Percentiles rank a stretch among this genome's conserved stretches.
Evolutionary conservation across 2,797 vertebrate species (phyloP).

Genomic region (Karalla daura): DNA sequence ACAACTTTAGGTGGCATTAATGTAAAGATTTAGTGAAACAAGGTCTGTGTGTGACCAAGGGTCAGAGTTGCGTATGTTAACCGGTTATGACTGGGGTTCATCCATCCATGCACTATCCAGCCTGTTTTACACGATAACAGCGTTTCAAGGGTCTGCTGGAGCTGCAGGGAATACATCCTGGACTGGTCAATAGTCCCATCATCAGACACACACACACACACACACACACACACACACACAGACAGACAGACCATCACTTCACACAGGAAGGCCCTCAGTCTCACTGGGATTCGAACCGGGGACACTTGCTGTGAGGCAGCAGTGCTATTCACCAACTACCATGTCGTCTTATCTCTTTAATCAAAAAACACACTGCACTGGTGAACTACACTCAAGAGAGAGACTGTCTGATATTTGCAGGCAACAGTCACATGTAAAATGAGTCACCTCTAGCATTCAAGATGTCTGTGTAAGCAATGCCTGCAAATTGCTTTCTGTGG

Average conservation of each 20-base stretch:
- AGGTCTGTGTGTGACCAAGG: background rate
- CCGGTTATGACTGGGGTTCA: background rate
- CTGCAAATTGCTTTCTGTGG: background rate
- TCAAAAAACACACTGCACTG: background rate
- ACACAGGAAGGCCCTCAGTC: no score
- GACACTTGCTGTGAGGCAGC: background rate
- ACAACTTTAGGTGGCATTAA: conserved; percentile 2
- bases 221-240: no score
- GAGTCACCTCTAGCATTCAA: background rate
- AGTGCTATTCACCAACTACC: background rate
- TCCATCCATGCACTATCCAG: no score
- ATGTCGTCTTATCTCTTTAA: background rate
- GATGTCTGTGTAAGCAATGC: background rate
- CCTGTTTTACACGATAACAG: no score
- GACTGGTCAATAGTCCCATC: no score
- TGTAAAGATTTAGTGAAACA: background rate
- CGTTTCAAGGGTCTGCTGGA: no score
- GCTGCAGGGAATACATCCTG: no score
- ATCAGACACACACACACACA: no score
- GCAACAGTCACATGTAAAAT: background rate
- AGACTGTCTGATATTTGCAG: background rate
- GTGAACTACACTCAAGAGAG: background rate
- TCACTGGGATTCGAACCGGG: no score
- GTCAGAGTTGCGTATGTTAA: background rate
- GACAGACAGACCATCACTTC: no score